Evolutionary conservation across 92 coral and sea anemone species (phyloP), one percentile per base, ranked within the genome.

Genomic region (Epizoanthus scotinus): DNA sequence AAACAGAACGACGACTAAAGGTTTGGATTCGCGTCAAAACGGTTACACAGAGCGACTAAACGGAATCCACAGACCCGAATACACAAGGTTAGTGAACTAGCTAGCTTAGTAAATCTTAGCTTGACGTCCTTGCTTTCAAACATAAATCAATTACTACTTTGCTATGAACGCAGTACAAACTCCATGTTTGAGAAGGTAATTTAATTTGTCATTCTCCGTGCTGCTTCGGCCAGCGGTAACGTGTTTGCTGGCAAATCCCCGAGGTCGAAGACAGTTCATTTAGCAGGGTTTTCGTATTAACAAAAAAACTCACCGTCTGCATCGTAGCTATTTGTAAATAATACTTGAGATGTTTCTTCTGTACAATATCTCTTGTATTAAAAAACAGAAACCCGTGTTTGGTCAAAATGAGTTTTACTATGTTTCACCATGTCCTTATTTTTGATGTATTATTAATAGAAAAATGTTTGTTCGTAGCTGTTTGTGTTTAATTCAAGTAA

Each of bases 381-480:
- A 36, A 34, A 47, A 75, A 27, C 26, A 58, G 61, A 27, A 75
- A 58, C 6, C 53, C 36, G 47, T 79, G 71, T 28, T 42, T 17
- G 56, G 31, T 65, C 55, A 73, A 49, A 62, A 66, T 71, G 85
- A 84, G 77, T 84, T 84, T 84, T 81, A 42, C 85, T 67, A 84
- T 79, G 77, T 84, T 84, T 84, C 68, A 42, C 85, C 61, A 84
- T 79, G 85, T 88, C 82, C 79, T 79, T 79, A 79, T 65, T 84
- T 66, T 78, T 84, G 55, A 88, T 88, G 91, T 55, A 88, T 84
- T 84, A 88, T 88, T 88, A 79, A 88, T 88, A 78, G 52, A 42
- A 62, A 83, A 61, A 63, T 84, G 69, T 88, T 84, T 88, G 88
- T 66, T 79, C 71, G 77, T 78, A 60, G 57, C 26, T 87, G 85